Evolutionary conservation across 2,888 invertebrate genomes (phyloP), one percentile per base, ranked within the genome.

Genomic region (Caenorhabditis wallacei): DNA sequence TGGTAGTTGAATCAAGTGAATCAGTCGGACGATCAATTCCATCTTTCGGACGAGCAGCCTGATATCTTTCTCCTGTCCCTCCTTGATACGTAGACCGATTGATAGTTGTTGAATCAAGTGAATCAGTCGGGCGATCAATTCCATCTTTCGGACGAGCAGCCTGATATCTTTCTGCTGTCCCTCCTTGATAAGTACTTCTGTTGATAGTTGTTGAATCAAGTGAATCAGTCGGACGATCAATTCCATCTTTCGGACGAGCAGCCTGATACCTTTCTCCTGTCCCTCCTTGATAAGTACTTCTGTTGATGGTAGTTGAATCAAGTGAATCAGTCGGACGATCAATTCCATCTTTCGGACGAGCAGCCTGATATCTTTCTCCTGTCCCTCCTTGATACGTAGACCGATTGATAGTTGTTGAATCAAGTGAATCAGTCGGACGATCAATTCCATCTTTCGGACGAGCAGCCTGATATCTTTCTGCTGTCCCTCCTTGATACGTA

Each of bases 251-350:
- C n/a, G 68, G 68, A 5, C 68, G 24, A 3, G 37, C 54, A 13
- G 68, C 35, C 20, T 68, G 68, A 22, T 37, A 68, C 18, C 68
- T 53, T 16, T 68, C 68, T 1, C 54, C 68, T 35, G 35, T 22
- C 3, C 68, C 68, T 20, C 68, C 68, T 68, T 68, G 68, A 53
- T 68, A 68, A 16, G 68, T 68, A 4, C 35, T 20, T 37, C 68
- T 30, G 18, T 68, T 68, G 54, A 68, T 54, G 26, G 68, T 68
- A 24, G 20, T 68, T 13, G 48, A 46, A 20, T 68, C 68, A 2
- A 68, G 5, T 1, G 68, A 24, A 22, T 68, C 68, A 18, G 5
- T 54, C 16, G 68, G 54, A 30, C 37, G 26, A 20, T 68, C 68
- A 11, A 68, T n/a, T 22, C 22, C 22, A 37, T 68, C 68, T n/a